Base-by-base conservation (phyloP, 1,140 invertebrate species). In the Aethina tumida region DNA sequence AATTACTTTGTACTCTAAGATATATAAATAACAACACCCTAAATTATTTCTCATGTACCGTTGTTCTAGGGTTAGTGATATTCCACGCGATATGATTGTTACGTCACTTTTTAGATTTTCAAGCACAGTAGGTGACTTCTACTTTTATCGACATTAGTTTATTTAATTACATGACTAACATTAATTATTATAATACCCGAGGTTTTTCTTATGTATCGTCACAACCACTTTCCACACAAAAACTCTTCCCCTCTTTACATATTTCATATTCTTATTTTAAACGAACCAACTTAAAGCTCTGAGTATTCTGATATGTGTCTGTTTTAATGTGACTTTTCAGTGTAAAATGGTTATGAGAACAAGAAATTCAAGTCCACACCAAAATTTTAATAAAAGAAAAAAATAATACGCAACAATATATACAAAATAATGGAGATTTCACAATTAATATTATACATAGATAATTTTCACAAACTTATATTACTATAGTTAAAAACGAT, bases 21-120 rank as follows among this genome's bases (percentile, higher is more conserved):
- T 39, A 49, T 45, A 38, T 44, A 39, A 41, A 35, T 26, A 37
- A 45, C 37, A 31, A 20, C 20, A 35, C 29, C 38, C 39, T 16
- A 33, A 34, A n/a, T n/a, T n/a, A n/a, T n/a, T n/a, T n/a, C n/a
- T n/a, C n/a, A n/a, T n/a, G n/a, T n/a, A n/a, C n/a, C n/a, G n/a
- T n/a, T n/a, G n/a, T n/a, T n/a, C n/a, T n/a, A n/a, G n/a, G n/a
- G n/a, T n/a, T 35, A 15, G 25, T 20, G n/a, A 31, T 29, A 41
- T 38, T 43, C 42, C 39, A 35, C 20, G 41, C 45, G 48, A 47
- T 50, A 50, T 50, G 48, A 50, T 50, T 50, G 44, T 50, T 49
- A 44, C 32, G 35, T 43, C 48, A 50, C 48, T 41, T 43, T 6
- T 25, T 35, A 47, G n/a, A 39, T 27, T 44, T 35, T 39, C 39